phyloP scores from a whole-genome alignment of 2,797 vertebrate species.

The Anolis apletophallus region DNA sequence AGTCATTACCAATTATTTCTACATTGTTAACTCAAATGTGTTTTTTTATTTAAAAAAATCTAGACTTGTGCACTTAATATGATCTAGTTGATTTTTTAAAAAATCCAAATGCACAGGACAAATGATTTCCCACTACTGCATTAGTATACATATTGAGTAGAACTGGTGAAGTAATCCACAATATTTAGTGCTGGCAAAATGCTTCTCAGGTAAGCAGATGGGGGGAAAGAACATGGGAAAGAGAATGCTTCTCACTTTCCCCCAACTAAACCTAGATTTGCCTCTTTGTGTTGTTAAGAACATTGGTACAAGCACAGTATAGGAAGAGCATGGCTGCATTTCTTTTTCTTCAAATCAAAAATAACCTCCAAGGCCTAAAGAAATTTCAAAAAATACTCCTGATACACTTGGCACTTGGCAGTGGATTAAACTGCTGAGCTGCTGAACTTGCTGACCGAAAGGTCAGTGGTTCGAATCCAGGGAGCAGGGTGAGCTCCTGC shows the following conservation, averaged over 20 bases:
- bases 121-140: background rate
- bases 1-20: slow-evolving; percentile 41
- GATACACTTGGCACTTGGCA: too few species aligned
- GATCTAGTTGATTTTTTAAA: background rate
- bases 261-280: background rate
- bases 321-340: background rate
- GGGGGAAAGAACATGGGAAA: background rate
- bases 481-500: too few species aligned
- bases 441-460: too few species aligned
- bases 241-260: background rate
- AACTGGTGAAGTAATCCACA: background rate
- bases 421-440: too few species aligned
- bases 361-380: background rate
- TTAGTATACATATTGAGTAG: background rate
- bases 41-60: background rate
- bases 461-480: too few species aligned
- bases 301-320: background rate
- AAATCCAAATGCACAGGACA: background rate
- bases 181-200: background rate
- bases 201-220: background rate
- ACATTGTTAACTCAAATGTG: slow-evolving; percentile 24
- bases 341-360: background rate
- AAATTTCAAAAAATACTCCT: too few species aligned
- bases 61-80: slow-evolving; percentile 2
- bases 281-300: background rate